Base-by-base conservation (phyloP, 2,888 invertebrate genomes). In the Hoplodrina blanda region DNA sequence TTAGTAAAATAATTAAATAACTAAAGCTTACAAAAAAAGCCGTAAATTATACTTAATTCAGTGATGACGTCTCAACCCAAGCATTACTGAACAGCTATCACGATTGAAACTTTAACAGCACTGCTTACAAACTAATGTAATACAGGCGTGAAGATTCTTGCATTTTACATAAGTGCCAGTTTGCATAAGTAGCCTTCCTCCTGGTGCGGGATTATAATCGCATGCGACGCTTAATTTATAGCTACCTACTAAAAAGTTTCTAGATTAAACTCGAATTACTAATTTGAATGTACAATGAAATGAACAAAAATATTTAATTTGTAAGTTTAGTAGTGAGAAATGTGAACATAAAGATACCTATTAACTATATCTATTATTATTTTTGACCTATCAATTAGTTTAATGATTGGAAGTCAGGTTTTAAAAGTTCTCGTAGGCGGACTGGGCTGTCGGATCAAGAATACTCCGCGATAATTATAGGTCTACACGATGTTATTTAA, bases 151-250 rank as follows among this genome's bases (percentile, higher is more conserved):
- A 75, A 82, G 69, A 82, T 75, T 74, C 69, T 80, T 71, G 78
- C 69, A 76, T 73, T 82, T 82, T 78, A 71, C 80, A 82, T 80
- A 70, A 82, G 73, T 56, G 55, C 82, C 81, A 70, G 76, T 82
- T 82, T 82, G 81, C 82, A 82, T 82, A 82, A 82, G 80, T 77
- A 82, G 80, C 62, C 62, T 54, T 20, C 67, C 66, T 73, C 70
- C 72, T 62, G 70, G 69, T 74, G 66, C 72, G 50, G 76, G 74
- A 82, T 80, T 82, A 77, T 82, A 80, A 82, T 82, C 70, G 64
- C 63, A 78, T 78, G 68, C 73, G 69, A 82, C 74, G 63, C 63
- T 67, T 77, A 72, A 82, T 80, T 82, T 80, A 82, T 82, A 69
- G 69, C 72, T 53, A 69, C 69, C 72, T 53, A 69, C 69, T 76